These are phyloP conservation scores for Halcyon senegalensis DNA, from an alignment of 2,113 vertebrate species.

Conservation along the genomic window DNA sequence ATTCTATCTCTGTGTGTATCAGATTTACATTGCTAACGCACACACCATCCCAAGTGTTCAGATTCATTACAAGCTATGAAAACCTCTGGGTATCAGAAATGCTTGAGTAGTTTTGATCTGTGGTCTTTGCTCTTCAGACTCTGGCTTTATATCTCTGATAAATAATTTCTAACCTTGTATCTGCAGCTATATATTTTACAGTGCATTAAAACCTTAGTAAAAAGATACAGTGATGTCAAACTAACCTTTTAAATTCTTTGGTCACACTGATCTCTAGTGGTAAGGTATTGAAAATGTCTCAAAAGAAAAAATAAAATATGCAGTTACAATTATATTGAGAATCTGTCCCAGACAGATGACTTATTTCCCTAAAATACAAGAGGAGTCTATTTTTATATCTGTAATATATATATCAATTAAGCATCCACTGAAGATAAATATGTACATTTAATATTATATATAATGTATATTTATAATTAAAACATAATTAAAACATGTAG, in stretches of 20 bases:
- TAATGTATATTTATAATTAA: neutral
- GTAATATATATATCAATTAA: neutral
- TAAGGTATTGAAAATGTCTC: constrained; percentile 6
- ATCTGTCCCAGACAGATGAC: neutral
- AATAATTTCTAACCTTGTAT: constrained; percentile 45
- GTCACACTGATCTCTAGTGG: constrained; percentile 75
- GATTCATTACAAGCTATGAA: constrained; percentile 21
- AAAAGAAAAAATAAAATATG: neutral
- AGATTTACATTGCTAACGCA: neutral
- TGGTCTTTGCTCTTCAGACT: neutral
- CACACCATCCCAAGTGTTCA: neutral
- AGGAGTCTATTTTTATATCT: neutral
- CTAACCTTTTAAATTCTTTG: constrained; percentile 64
- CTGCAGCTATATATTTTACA: constrained; percentile 13
- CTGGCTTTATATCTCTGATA: constrained; percentile 36
- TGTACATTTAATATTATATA: neutral
- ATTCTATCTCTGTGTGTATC: neutral
- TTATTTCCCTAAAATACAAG: neutral
- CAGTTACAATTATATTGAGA: neutral
- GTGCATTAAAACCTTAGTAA: constrained; percentile 16
- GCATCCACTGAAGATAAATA: neutral
- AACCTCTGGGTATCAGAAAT: constrained; percentile 17
- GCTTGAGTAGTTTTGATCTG: constrained; percentile 32
- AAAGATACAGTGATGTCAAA: constrained; percentile 8
- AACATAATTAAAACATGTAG: neutral